Evolutionary conservation across 1,140 invertebrate genomes (phyloP).

Genomic region (Pseudomyrmex cubaensis): DNA sequence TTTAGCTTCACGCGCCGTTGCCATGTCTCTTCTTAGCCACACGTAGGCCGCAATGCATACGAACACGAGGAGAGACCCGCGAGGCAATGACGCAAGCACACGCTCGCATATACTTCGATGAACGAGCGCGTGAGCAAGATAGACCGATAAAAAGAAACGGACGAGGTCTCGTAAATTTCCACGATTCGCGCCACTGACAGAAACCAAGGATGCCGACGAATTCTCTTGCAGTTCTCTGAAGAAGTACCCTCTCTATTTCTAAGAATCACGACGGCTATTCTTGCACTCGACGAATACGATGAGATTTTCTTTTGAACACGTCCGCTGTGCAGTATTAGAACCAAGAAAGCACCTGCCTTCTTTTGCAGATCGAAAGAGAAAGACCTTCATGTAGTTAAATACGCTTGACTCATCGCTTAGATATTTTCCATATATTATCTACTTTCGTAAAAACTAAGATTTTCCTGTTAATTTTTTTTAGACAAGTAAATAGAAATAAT

Average conservation of each 20-base stretch:
- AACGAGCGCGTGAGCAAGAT: constrained; percentile 63
- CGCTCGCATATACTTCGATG: constrained; percentile 67
- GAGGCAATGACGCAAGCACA: constrained; percentile 79
- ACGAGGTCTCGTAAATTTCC: constrained; percentile 81
- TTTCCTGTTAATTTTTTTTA: constrained; percentile 19
- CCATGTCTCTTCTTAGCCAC: constrained; percentile 76
- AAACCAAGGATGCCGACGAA: constrained; percentile 63
- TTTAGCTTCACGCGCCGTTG: constrained; percentile 83
- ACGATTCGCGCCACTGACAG: constrained; percentile 75
- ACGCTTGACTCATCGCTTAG: constrained; percentile 74
- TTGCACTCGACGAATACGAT: constrained; percentile 51
- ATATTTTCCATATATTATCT: constrained; percentile 72
- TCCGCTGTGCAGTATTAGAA: constrained; percentile 4
- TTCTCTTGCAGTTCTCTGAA: constrained; percentile 65
- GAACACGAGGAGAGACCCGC: constrained; percentile 61
- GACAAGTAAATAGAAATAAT: background rate
- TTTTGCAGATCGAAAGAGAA: background rate
- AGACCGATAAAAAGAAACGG: constrained; percentile 62
- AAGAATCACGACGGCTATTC: constrained; percentile 68
- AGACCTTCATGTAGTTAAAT: constrained; percentile 64
- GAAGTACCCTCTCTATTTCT: constrained; percentile 63
- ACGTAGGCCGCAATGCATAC: constrained; percentile 72
- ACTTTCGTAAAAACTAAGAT: constrained; percentile 8
- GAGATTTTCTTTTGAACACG: constrained; percentile 22
- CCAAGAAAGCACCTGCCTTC: constrained; percentile 64